Evolutionary conservation across 1,140 invertebrate genomes (phyloP), one percentile per base, ranked within the genome.

Genomic region (Tetragonula clypearis): DNA sequence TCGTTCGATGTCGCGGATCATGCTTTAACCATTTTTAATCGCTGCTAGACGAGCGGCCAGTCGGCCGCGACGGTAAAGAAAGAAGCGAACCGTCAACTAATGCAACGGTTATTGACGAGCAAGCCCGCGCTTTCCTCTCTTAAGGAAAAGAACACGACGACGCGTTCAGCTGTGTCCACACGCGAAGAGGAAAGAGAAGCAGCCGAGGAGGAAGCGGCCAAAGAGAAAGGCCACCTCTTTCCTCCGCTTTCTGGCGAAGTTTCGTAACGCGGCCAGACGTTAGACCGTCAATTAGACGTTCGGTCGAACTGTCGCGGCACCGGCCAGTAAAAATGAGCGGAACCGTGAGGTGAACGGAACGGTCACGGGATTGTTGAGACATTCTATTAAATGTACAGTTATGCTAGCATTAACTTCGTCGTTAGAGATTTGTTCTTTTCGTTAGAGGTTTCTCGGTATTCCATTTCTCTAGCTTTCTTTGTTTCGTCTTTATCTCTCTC

Each of bases 21-120:
- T 41, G 81, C 84, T 86, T 58, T 76, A 78, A 80, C 75, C 88
- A 89, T 90, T 90, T 89, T 90, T 89, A 90, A 89, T 89, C 82
- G 82, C 53, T 73, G 87, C 60, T 88, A 79, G 82, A 74, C 55
- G 75, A 68, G 68, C 30, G 74, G 69, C 26, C 76, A 66, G 35
- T 30, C 73, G 73, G 53, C 76, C 82, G 78, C 83, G 82, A 71
- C 56, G 82, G 82, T 86, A 87, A 87, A 90, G 88, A 87, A 90
- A 90, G 86, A 90, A 90, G 84, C 88, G 86, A 88, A 90, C 88
- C 88, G 89, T 76, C 86, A 79, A 53, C 82, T 87, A 85, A 87
- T 78, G 69, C 80, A 85, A 84, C 86, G 83, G 78, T 85, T 85
- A 87, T 85, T 71, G 84, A 74, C 84, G 66, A 72, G 58, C 75